Evolutionary conservation across 2,888 invertebrate species (phyloP).

Genomic region (Agrotis segetum): DNA sequence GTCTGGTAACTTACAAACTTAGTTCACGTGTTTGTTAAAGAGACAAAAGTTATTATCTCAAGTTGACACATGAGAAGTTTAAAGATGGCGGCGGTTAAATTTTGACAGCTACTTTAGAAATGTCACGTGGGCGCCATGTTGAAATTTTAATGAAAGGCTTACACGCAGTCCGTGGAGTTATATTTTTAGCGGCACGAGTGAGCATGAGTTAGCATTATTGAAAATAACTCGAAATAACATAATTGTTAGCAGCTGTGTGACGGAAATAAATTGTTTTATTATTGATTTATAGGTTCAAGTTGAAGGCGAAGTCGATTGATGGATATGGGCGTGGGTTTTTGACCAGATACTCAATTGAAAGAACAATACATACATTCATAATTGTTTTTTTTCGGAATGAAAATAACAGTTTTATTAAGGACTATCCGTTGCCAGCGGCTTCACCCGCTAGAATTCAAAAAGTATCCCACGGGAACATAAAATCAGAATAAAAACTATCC

Average conservation of each 20-base stretch:
- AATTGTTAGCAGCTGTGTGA: slow-evolving; percentile 22
- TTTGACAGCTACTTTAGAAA: slow-evolving; percentile 39
- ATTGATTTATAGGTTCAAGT: slow-evolving; percentile 37
- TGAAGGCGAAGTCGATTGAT: slow-evolving; percentile 7
- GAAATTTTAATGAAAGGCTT: slow-evolving; percentile 11
- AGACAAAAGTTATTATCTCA: not conserved
- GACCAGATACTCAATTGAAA: not conserved
- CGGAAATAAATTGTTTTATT: slow-evolving; percentile 31
- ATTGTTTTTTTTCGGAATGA: too few relatives aligned
- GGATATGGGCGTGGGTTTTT: not conserved
- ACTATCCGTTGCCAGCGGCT: too few relatives aligned
- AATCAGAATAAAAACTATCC: too few relatives aligned
- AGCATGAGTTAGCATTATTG: not conserved
- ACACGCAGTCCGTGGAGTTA: not conserved
- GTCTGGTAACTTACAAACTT: slow-evolving; percentile 15
- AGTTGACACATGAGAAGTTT: slow-evolving; percentile 12
- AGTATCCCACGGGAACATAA: too few relatives aligned
- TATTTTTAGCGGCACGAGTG: slow-evolving; percentile 13
- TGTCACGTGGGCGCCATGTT: slow-evolving; percentile 24
- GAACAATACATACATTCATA: too few relatives aligned
- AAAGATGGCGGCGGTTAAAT: slow-evolving; percentile 4
- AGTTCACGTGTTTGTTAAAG: not conserved
- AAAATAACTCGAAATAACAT: slow-evolving; percentile 4
- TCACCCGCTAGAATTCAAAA: too few relatives aligned
- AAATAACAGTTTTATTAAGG: too few relatives aligned